These are phyloP conservation scores for Globia sparganii DNA, from an alignment of 2,888 invertebrate genomes.

Conservation along the genomic window DNA sequence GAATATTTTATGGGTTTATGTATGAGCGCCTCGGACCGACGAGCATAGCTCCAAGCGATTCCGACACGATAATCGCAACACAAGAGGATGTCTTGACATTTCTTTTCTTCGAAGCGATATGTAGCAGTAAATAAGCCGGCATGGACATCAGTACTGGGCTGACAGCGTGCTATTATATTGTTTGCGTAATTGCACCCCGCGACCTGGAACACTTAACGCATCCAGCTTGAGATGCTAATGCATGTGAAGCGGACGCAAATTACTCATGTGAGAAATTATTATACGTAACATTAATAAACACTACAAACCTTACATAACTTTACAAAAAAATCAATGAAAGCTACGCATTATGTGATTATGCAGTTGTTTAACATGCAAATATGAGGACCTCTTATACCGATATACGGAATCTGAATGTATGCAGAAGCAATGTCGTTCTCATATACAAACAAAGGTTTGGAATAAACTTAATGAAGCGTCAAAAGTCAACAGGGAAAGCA, in stretches of 20 bases:
- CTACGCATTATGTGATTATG: constrained; percentile 46
- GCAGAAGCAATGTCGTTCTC: constrained; percentile 67
- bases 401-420: constrained; percentile 65
- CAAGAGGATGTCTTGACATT: constrained; percentile 78
- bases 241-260: constrained; percentile 78
- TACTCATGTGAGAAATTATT: constrained; percentile 75
- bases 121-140: constrained; percentile 78
- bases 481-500: constrained; percentile 77
- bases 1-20: constrained; percentile 72
- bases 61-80: constrained; percentile 81
- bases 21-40: constrained; percentile 70
- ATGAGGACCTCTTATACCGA: constrained; percentile 50
- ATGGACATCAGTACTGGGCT: constrained; percentile 74
- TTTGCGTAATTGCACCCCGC: constrained; percentile 85
- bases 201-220: constrained; percentile 77
- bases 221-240: constrained; percentile 81
- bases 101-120: constrained; percentile 78
- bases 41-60: constrained; percentile 76
- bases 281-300: constrained; percentile 56
- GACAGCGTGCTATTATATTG: constrained; percentile 86
- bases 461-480: constrained; percentile 84
- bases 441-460: constrained; percentile 76
- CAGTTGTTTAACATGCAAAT: constrained; percentile 57
- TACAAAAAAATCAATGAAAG: constrained; percentile 44
- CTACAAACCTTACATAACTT: constrained; percentile 38